Evolutionary conservation across 2,113 vertebrate species (phyloP), one percentile per base, ranked within the genome.

Genomic region (Seriola aureovittata): DNA sequence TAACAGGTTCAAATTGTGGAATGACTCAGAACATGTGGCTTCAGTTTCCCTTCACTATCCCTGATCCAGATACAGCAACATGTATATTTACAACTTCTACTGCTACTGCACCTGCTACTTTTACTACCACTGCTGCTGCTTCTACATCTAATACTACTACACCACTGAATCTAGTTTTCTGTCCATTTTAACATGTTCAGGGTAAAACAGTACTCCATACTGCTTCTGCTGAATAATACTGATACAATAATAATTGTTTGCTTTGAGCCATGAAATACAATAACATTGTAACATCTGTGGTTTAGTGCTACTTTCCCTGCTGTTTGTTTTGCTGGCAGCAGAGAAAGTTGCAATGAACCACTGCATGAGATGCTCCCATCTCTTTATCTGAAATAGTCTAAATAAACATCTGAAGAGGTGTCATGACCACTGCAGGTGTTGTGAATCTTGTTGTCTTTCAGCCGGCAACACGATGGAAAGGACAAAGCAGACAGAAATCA

Each of bases 401-500:
- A 64, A 60, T 60, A 68, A 50, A 40, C 2, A 13, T 46, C 9
- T 13, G 25, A 50, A 59, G 16, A 65, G n/a, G 34, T 34, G 38
- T 63, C 7, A 21, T 34, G n/a, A 44, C 54, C 44, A 4, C 8
- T 62, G 11, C 14, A 54, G 5, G 19, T 71, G 11, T 25, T 1
- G 32, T 60, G 11, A 38, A 17, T 78, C 10, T 16, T 32, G 17
- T 42, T 0, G 5, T 72, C 29, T n/a, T 59, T 57, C 48, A 73
- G 5, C 4, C 44, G 1, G 14, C 16, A 17, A 13, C 46, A 48
- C 29, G 16, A 9, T 29, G 29, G 29, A 29, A 29, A 12, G 29
- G 10, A 29, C 42, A 42, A 5, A 76, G 17, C 32, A 46, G 16
- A 55, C 36, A 64, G 11, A 79, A 74, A 82, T 87, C 75, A 79